Evolutionary conservation across 2,797 vertebrate species (phyloP).

Genomic region (Sardinella longiceps): DNA sequence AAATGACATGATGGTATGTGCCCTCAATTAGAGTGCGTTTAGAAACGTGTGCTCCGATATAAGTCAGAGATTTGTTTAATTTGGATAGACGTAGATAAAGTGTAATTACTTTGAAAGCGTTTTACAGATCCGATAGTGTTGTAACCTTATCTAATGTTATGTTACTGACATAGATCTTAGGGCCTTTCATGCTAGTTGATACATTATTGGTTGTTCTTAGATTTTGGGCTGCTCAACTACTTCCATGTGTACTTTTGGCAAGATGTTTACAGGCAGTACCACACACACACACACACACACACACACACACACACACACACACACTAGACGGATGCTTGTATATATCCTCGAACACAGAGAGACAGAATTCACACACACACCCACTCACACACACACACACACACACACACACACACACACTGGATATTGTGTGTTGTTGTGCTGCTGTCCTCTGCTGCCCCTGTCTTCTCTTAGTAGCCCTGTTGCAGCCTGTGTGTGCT

Average conservation of each 20-base stretch:
- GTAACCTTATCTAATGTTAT: background rate
- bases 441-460: constrained; percentile 3
- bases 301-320: background rate
- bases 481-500: background rate
- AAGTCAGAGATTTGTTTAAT: background rate
- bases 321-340: background rate
- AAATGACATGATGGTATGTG: background rate
- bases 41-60: background rate
- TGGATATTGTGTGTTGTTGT: constrained; percentile 14
- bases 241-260: constrained; percentile 3
- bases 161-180: background rate
- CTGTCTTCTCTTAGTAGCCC: background rate
- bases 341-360: background rate
- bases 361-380: background rate
- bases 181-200: background rate
- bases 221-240: background rate
- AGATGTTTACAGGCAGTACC: constrained; percentile 16
- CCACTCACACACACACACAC: background rate
- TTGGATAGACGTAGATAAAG: background rate
- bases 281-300: constrained; percentile 18
- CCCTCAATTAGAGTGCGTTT: background rate
- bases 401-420: background rate
- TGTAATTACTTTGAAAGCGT: background rate
- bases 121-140: background rate
- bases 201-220: constrained; percentile 19